These are phyloP conservation scores for Sphaeridia pumilis DNA, from an alignment of 2,888 invertebrate species.

Conservation along the genomic window DNA sequence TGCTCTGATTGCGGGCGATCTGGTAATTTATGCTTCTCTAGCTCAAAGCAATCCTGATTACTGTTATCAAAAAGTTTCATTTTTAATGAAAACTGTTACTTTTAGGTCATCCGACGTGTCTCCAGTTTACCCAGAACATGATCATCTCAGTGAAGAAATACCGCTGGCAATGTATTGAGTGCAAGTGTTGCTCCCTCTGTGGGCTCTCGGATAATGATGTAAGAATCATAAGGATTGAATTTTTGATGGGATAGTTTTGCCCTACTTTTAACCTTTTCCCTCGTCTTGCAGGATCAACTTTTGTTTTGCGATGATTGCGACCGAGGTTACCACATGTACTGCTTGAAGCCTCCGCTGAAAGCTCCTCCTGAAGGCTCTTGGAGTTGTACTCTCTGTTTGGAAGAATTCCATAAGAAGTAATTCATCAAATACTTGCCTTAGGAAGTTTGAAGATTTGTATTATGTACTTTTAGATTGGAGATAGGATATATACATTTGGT, in stretches of 20 bases:
- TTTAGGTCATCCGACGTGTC: conserved; percentile 92
- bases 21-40: no score
- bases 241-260: not conserved
- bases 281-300: conserved; percentile 83
- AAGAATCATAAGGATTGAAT: no score
- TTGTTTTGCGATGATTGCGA: conserved; percentile 99
- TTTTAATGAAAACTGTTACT: no score
- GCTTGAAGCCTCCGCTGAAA: conserved; percentile 83
- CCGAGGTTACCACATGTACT: conserved; percentile 99
- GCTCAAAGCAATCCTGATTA: no score
- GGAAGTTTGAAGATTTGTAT: no score
- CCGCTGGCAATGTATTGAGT: conserved; percentile 99
- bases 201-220: conserved; percentile 99
- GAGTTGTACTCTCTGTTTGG: conserved; percentile 80
- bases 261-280: not conserved
- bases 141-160: conserved; percentile 96
- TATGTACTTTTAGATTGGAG: no score
- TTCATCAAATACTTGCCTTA: no score
- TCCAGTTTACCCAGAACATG: conserved; percentile 98
- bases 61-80: not conserved
- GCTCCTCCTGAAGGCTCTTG: conserved; percentile 95
- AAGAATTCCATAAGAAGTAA: conserved; percentile 59
- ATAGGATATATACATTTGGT: no score
- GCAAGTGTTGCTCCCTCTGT: conserved; percentile 98
- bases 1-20: conserved; percentile 98